Percentiles rank a stretch among this genome's conserved stretches.
Evolutionary conservation across 2,113 vertebrate genomes (phyloP).

Genomic region (Ursus arctos): DNA sequence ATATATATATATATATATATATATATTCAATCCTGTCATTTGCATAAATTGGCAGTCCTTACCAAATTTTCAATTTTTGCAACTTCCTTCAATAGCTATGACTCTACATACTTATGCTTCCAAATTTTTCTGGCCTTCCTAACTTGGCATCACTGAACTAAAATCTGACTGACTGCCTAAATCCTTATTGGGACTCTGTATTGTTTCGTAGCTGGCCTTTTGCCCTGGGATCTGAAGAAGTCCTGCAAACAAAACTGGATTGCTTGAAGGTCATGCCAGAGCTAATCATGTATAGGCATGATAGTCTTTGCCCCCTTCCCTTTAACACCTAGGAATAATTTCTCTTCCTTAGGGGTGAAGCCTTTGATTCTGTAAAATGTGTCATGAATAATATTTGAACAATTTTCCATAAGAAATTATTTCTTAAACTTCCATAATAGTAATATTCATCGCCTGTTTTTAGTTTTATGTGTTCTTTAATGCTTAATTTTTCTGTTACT

Average conservation of each 20-base stretch:
- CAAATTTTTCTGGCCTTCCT: background rate
- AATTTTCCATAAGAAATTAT: constrained; percentile 33
- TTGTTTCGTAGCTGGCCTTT: background rate
- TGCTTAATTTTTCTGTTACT: constrained; percentile 53
- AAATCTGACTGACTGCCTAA: background rate
- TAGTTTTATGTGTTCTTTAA: background rate
- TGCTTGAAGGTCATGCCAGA: background rate
- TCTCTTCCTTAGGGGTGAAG: background rate
- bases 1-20: no score
- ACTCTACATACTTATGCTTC: background rate
- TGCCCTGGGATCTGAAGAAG: background rate
- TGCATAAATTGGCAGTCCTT: background rate
- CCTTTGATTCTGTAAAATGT: background rate
- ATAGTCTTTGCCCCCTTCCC: background rate
- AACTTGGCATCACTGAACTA: background rate
- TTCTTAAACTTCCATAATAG: background rate
- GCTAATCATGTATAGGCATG: background rate
- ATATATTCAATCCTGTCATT: background rate
- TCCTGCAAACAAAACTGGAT: background rate
- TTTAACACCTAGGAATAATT: background rate
- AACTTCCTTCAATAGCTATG: background rate
- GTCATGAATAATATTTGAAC: constrained; percentile 27
- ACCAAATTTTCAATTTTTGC: background rate
- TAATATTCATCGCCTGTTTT: background rate
- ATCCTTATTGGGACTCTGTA: background rate